These are phyloP conservation scores for Naso thynnoides DNA, from an alignment of 2,797 vertebrate species.

Conservation along the genomic window DNA sequence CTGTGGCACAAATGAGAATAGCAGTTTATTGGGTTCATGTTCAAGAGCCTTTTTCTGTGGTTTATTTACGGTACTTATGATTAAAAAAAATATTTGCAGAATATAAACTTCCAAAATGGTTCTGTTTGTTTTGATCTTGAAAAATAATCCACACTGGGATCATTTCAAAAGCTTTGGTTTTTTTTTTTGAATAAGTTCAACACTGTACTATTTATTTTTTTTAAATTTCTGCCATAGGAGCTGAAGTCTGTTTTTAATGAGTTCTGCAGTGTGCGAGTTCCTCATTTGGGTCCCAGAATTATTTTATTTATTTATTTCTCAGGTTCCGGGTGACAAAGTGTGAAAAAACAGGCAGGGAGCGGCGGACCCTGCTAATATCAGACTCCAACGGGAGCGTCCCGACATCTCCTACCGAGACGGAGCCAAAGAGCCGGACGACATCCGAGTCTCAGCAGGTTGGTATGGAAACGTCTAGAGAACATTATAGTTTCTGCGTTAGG, in stretches of 20 bases:
- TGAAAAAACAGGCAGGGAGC: constrained; percentile 87
- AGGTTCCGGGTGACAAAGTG: constrained; percentile 97
- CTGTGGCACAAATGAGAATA: constrained; percentile 22
- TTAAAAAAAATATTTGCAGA: not conserved
- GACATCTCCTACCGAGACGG: constrained; percentile 71
- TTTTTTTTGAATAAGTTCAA: too few species aligned
- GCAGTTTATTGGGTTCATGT: constrained; percentile 1
- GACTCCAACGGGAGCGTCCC: constrained; percentile 86
- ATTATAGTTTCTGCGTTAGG: too few species aligned
- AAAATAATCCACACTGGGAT: not conserved
- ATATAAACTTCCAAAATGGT: not conserved
- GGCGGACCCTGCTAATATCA: constrained; percentile 84
- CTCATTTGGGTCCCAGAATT: not conserved
- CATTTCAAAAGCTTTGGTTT: not conserved
- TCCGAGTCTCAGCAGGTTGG: constrained; percentile 83
- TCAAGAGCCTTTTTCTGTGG: not conserved
- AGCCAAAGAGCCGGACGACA: constrained; percentile 70
- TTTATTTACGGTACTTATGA: not conserved
- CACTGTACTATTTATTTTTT: not conserved
- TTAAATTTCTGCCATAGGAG: not conserved
- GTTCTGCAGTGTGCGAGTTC: not conserved
- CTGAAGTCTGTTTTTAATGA: constrained; percentile 27
- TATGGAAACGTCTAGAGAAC: constrained; percentile 14
- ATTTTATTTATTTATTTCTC: not conserved
- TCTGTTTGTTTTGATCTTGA: constrained; percentile 9